Evolutionary conservation across 2,888 invertebrate genomes (phyloP).

Genomic region (Pecten maximus): DNA sequence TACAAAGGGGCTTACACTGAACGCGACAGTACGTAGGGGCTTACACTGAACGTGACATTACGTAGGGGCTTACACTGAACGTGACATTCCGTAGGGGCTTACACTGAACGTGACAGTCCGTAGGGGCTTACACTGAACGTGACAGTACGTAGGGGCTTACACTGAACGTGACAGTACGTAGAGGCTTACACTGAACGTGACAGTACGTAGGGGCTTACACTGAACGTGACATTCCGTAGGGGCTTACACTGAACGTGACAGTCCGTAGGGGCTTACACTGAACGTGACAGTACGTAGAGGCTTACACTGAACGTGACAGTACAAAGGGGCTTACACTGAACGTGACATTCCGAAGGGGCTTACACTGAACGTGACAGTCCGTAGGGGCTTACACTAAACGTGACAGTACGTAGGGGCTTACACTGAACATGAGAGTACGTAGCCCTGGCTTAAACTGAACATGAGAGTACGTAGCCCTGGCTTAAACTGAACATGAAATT

Average conservation of each 20-base stretch:
- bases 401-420: neutral
- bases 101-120: neutral
- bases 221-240: neutral
- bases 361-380: neutral
- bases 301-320: neutral
- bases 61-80: neutral
- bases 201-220: neutral
- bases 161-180: neutral
- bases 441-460: neutral
- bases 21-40: neutral
- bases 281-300: neutral
- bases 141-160: neutral
- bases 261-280: neutral
- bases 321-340: too few relatives aligned
- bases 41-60: neutral
- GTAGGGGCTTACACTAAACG: neutral
- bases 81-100: neutral
- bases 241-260: neutral
- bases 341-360: neutral
- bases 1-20: too few relatives aligned
- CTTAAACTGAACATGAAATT: neutral
- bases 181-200: neutral
- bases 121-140: neutral
- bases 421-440: neutral
- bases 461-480: neutral